Conservation (phyloP, 64 coral and sea anemone genomes). For the Porites lutea region DNA sequence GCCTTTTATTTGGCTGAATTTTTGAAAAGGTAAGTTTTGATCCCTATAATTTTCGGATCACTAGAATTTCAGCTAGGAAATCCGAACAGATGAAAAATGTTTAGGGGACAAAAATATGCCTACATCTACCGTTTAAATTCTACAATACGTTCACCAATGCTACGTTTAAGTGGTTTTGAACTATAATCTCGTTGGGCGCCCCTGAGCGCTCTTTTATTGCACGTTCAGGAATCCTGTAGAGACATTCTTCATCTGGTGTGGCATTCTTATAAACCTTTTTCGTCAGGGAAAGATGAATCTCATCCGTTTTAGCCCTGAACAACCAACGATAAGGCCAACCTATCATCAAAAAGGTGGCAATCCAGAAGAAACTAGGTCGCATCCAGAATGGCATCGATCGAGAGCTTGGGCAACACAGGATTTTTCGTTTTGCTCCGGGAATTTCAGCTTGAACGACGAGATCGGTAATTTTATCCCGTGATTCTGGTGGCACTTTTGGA, state of each 20-base stretch:
- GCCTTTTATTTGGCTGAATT: no score
- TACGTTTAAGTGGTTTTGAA: no score
- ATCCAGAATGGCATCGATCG: constrained; percentile 73
- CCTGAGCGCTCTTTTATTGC: neutral
- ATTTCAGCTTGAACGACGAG: constrained; percentile 28
- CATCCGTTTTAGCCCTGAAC: constrained; percentile 78
- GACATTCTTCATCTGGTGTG: constrained; percentile 56
- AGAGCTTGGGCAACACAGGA: constrained; percentile 67
- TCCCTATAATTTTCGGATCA: no score
- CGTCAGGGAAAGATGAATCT: constrained; percentile 64
- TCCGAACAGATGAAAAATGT: no score
- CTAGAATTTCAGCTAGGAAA: no score
- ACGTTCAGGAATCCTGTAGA: constrained; percentile 61
- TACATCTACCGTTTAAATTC: no score
- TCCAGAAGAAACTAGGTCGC: constrained; percentile 66
- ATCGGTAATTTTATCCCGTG: constrained; percentile 38
- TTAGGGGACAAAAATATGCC: no score
- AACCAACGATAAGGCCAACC: constrained; percentile 91
- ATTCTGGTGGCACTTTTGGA: constrained; percentile 6
- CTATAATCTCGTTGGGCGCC: neutral
- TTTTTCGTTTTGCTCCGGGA: constrained; percentile 52
- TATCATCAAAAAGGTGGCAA: constrained; percentile 71
- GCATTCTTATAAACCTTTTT: constrained; percentile 82
- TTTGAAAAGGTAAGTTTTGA: no score
- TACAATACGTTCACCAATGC: no score